A percentile compares a stretch with the other conserved stretches of the same genome.
Conservation (phyloP, 2,797 vertebrate species). For the Argyrosomus regius region DNA sequence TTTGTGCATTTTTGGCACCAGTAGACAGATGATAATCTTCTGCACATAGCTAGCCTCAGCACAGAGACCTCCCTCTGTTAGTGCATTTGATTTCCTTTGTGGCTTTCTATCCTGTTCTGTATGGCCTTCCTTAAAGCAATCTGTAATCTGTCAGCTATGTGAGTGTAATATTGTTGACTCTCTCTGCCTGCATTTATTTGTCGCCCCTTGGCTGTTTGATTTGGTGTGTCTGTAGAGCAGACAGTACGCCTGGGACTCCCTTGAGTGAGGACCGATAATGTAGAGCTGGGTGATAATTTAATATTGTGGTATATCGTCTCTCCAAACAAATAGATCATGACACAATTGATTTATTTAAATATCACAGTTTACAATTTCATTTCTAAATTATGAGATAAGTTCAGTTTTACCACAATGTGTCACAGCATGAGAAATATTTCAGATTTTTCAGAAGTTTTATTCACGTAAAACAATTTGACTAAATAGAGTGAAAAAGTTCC, state of each 20-base stretch:
- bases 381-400: constrained; percentile 3
- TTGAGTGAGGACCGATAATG: constrained; percentile 28
- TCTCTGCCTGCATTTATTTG: constrained; percentile 44
- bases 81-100: constrained; percentile 71
- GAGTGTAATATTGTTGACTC: constrained; percentile 57
- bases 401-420: neutral
- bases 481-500: neutral
- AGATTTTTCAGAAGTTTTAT: neutral
- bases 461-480: neutral
- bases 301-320: neutral
- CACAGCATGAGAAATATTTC: neutral
- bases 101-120: constrained; percentile 61
- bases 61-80: constrained; percentile 59
- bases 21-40: constrained; percentile 73
- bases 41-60: constrained; percentile 52
- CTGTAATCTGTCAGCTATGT: constrained; percentile 65
- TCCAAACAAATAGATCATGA: constrained; percentile 11
- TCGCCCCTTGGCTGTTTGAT: constrained; percentile 39
- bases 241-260: constrained; percentile 30
- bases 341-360: constrained; percentile 8
- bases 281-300: constrained; percentile 28
- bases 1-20: constrained; percentile 75
- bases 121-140: constrained; percentile 57
- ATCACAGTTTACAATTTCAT: constrained; percentile 8
- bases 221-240: constrained; percentile 33